Conservation (phyloP, 2,888 invertebrate genomes). For the Myopa tessellatipennis region DNA sequence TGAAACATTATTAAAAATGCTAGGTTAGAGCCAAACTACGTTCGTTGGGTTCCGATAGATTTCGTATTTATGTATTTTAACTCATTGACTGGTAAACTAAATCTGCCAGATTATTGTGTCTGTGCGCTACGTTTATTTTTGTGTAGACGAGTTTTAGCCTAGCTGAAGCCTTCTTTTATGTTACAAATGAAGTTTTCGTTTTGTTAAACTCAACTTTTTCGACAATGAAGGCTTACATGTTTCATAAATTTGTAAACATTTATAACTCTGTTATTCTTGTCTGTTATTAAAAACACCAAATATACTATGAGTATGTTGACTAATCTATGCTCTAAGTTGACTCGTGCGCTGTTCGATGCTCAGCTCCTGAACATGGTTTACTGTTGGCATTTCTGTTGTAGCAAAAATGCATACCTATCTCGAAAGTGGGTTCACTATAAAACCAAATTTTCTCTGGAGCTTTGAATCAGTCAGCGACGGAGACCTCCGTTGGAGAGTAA, state of each 20-base stretch:
- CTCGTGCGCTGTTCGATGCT: slow-evolving; percentile 12
- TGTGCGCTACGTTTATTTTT: too few species aligned
- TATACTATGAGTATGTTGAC: neutral
- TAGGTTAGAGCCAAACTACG: neutral
- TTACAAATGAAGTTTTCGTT: too few species aligned
- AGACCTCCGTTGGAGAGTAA: slow-evolving; percentile 6
- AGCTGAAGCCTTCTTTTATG: too few species aligned
- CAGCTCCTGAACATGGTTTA: neutral
- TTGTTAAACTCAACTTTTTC: too few species aligned
- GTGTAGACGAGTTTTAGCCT: too few species aligned
- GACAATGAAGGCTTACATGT: too few species aligned
- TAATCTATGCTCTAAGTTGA: slow-evolving; percentile 1
- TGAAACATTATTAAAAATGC: neutral
- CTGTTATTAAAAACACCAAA: neutral
- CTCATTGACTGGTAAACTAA: too few species aligned
- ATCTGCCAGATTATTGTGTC: too few species aligned
- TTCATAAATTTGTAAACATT: too few species aligned
- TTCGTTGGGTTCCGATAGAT: neutral
- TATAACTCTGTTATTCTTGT: neutral
- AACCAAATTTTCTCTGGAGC: slow-evolving; percentile 4
- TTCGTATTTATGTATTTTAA: neutral
- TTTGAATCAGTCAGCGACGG: slow-evolving; percentile 16
- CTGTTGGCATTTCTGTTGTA: neutral
- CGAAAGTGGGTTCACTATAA: slow-evolving; percentile 1
- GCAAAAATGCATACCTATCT: neutral